Conservation (phyloP, 1,140 invertebrate species). For the Drosophila simulans region DNA sequence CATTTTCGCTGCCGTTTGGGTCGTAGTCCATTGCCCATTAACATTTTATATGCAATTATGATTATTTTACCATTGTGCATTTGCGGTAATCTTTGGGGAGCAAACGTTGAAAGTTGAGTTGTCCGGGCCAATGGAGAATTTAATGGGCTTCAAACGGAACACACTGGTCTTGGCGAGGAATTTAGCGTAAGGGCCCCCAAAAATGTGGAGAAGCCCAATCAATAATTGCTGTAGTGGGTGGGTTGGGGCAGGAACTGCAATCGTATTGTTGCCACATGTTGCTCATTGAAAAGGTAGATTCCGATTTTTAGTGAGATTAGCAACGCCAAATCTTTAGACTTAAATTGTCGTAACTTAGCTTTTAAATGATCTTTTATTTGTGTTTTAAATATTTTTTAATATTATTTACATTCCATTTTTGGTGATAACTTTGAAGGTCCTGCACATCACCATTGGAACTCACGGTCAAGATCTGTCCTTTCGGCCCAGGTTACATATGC, state of each 20-base stretch:
- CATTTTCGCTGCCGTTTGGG: slow-evolving; percentile 13
- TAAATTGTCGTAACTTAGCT: too few relatives aligned
- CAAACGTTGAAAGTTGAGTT: slow-evolving; percentile 64
- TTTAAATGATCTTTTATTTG: too few relatives aligned
- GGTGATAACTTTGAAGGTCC: not conserved
- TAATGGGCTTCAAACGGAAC: slow-evolving; percentile 48
- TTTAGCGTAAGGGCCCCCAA: not conserved
- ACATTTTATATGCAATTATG: slow-evolving; percentile 83
- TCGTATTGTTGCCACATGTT: slow-evolving; percentile 31
- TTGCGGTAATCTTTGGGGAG: slow-evolving; percentile 81
- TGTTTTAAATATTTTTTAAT: too few relatives aligned
- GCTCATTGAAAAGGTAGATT: slow-evolving; percentile 28
- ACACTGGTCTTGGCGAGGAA: not conserved
- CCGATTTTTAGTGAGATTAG: too few relatives aligned
- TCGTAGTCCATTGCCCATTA: slow-evolving; percentile 76
- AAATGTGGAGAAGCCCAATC: slow-evolving; percentile 1
- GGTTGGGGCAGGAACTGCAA: too few relatives aligned
- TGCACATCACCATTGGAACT: slow-evolving; percentile 16
- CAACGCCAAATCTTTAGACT: too few relatives aligned
- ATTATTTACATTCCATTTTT: too few relatives aligned
- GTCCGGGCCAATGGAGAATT: slow-evolving; percentile 46
- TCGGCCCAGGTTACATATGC: slow-evolving; percentile 8
- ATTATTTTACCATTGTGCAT: slow-evolving; percentile 83
- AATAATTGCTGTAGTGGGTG: slow-evolving; percentile 31
- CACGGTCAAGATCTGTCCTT: slow-evolving; percentile 4